Percentiles rank a stretch among this genome's conserved stretches.
These are phyloP conservation scores for Leptopilina myrica DNA, from an alignment of 2,888 invertebrate genomes.

Conservation along the genomic window DNA sequence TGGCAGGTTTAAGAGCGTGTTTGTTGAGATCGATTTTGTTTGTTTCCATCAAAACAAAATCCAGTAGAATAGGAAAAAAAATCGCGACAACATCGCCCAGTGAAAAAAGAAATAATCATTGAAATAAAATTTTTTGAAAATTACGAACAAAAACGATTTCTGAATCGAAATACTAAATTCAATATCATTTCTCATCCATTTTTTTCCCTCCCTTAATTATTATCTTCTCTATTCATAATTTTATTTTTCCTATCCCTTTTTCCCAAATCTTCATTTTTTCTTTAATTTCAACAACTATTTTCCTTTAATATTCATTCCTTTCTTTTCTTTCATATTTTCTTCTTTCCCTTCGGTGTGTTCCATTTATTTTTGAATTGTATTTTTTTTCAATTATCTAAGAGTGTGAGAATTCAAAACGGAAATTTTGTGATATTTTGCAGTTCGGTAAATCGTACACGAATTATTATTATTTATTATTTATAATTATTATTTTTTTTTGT, in stretches of 20 bases:
- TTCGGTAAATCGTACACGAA: constrained; percentile 35
- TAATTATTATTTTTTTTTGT: neutral
- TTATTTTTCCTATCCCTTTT: neutral
- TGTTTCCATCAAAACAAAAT: constrained; percentile 35
- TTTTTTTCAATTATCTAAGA: constrained; percentile 39
- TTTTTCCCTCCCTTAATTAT: neutral
- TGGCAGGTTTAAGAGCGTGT: constrained; percentile 71
- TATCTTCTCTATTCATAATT: constrained; percentile 17
- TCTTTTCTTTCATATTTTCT: neutral
- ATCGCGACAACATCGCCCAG: constrained; percentile 64
- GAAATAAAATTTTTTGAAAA: neutral
- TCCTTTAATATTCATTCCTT: neutral
- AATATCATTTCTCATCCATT: neutral
- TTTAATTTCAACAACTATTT: constrained; percentile 9
- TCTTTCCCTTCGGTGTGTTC: neutral
- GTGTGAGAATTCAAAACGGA: constrained; percentile 32
- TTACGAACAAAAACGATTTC: constrained; percentile 25
- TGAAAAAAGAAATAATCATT: neutral
- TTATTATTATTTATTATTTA: too few relatives aligned
- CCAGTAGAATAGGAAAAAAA: constrained; percentile 25
- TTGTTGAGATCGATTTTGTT: constrained; percentile 69
- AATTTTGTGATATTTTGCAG: constrained; percentile 28
- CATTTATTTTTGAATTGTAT: constrained; percentile 1
- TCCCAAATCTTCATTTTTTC: constrained; percentile 10
- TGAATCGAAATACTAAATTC: constrained; percentile 27